Percentiles rank a stretch among this genome's conserved stretches.
phyloP scores from a whole-genome alignment of 2,888 invertebrate genomes.

The Cosmia pyralina region DNA sequence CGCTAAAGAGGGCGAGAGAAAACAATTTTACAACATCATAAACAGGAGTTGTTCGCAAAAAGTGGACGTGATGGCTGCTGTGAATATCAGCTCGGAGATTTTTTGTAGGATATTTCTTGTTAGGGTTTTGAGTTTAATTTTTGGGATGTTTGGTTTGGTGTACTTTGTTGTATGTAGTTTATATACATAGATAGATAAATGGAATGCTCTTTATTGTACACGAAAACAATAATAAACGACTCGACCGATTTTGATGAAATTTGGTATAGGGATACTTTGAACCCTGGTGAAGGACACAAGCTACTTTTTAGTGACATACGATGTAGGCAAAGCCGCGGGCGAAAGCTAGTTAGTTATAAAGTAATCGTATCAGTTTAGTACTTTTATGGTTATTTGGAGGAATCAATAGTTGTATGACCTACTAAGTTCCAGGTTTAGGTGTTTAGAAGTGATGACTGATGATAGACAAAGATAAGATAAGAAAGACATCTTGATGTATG shows the following conservation, averaged over 20 bases:
- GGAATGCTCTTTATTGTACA: not conserved
- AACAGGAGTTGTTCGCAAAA: constrained; percentile 56
- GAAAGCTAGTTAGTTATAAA: no score
- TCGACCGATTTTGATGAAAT: no score
- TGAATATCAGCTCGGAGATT: constrained; percentile 16
- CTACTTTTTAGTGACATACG: no score
- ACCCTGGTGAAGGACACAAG: no score
- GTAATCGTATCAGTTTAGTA: not conserved
- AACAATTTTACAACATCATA: constrained; percentile 60
- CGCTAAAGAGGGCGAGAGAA: constrained; percentile 47
- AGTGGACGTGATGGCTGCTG: constrained; percentile 35
- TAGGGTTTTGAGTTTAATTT: not conserved
- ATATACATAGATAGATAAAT: not conserved
- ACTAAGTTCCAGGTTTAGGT: not conserved
- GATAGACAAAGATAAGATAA: not conserved
- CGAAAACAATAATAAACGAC: no score
- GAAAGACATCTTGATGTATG: no score
- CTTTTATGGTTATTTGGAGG: not conserved
- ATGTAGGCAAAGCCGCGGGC: no score
- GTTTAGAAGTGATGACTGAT: not conserved
- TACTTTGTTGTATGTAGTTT: no score
- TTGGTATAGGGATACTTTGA: no score
- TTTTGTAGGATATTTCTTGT: constrained; percentile 20
- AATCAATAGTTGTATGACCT: not conserved
- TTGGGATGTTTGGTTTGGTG: not conserved